phyloP scores from a whole-genome alignment of 2,797 vertebrate species.

The Ptychobarbus kaznakovi region DNA sequence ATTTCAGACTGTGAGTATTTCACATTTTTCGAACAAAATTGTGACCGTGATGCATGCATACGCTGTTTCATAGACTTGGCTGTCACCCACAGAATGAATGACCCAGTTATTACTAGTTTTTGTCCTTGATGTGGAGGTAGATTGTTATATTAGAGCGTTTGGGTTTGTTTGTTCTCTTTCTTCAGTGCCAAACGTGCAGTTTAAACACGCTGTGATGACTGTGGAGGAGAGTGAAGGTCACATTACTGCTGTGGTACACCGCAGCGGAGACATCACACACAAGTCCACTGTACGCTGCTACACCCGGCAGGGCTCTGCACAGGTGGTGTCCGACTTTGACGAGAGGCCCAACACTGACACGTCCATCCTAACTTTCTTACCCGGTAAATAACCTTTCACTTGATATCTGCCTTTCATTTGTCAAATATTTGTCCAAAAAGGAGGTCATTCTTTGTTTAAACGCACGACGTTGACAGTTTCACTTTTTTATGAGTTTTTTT shows the following conservation, averaged over 20 bases:
- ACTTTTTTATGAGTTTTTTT: neutral
- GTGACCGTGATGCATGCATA: neutral
- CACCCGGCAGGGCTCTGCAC: constrained; percentile 90
- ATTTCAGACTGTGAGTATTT: constrained; percentile 87
- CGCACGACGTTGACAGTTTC: neutral
- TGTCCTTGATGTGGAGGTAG: neutral
- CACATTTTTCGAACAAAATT: neutral
- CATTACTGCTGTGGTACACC: constrained; percentile 78
- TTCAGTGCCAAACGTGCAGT: constrained; percentile 92
- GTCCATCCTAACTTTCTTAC: constrained; percentile 86
- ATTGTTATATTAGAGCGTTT: neutral
- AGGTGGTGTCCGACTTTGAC: constrained; percentile 90
- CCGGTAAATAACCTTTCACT: constrained; percentile 76
- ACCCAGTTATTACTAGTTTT: neutral
- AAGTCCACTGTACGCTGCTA: constrained; percentile 89
- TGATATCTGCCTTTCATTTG: neutral
- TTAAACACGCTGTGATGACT: constrained; percentile 80
- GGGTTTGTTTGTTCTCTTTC: constrained; percentile 10
- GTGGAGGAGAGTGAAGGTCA: constrained; percentile 85
- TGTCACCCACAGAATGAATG: neutral
- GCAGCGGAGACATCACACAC: constrained; percentile 86
- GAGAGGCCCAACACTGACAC: constrained; percentile 91
- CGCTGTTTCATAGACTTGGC: neutral
- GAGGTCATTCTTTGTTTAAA: neutral
- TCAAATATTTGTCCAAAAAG: neutral